phyloP scores from a whole-genome alignment of 2,113 vertebrate species.

The Lamprotornis superbus region DNA sequence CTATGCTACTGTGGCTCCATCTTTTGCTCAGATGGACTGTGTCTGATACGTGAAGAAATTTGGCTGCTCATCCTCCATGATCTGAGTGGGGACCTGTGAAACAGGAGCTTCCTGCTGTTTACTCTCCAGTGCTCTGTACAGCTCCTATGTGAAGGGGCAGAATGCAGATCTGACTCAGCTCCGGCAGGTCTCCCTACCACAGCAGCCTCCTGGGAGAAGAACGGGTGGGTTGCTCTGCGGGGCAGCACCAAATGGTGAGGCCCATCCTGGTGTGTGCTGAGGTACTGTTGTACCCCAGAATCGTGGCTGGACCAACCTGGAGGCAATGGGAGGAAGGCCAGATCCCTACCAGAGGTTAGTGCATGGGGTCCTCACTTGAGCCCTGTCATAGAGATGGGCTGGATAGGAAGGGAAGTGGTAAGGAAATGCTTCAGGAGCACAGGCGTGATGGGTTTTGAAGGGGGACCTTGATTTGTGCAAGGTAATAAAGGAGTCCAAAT shows the following conservation, averaged over 20 bases:
- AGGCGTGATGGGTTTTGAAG: neutral
- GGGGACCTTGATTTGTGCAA: neutral
- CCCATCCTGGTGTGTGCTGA: neutral
- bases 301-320: neutral
- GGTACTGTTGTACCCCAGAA: neutral
- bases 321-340: neutral
- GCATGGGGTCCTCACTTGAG: neutral
- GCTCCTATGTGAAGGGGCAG: neutral
- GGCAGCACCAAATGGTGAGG: neutral
- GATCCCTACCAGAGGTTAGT: neutral
- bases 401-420: neutral
- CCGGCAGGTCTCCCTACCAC: neutral
- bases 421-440: neutral
- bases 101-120: neutral
- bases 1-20: neutral
- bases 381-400: neutral
- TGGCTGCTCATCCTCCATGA: neutral
- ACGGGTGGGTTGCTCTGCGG: neutral
- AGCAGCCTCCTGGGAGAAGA: neutral
- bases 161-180: rapidly evolving
- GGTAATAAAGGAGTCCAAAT: neutral
- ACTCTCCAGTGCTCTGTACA: neutral
- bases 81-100: neutral
- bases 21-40: neutral
- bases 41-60: neutral